These are phyloP conservation scores for Lapara coniferarum DNA, from an alignment of 2,888 invertebrate species.

Conservation along the genomic window DNA sequence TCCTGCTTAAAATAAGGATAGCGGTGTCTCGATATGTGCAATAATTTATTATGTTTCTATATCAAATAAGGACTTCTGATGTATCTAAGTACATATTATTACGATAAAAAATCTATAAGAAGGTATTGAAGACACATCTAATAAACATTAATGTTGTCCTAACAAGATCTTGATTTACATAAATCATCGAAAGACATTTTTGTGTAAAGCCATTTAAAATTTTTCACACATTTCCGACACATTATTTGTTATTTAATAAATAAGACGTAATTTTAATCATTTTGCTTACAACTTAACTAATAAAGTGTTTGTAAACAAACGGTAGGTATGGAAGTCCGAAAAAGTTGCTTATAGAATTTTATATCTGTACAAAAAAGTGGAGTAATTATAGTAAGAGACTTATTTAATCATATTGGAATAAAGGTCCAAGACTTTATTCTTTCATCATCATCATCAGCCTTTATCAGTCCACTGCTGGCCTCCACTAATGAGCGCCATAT, in stretches of 20 bases:
- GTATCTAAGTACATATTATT: too few species aligned
- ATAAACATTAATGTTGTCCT: neutral
- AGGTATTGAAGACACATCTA: neutral
- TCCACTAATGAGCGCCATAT: too few species aligned
- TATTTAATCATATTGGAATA: too few species aligned
- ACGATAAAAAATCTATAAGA: neutral
- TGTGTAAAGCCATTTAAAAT: constrained; percentile 11
- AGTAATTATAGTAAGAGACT: too few species aligned
- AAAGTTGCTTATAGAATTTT: neutral
- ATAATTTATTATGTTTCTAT: too few species aligned
- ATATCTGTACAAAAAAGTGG: too few species aligned
- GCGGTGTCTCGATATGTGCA: too few species aligned
- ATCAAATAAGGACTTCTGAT: too few species aligned
- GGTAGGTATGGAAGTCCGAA: neutral
- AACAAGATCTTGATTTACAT: neutral
- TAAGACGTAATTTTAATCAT: neutral
- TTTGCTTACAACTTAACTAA: constrained; percentile 10
- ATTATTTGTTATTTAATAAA: neutral
- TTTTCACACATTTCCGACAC: neutral
- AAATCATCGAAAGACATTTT: neutral
- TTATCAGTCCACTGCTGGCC: too few species aligned
- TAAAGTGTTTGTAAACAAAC: neutral
- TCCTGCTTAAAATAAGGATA: neutral
- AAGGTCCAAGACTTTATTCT: too few species aligned
- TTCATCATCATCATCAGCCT: too few species aligned